Evolutionary conservation across 2,888 invertebrate genomes (phyloP), one percentile per base, ranked within the genome.

Genomic region (Bibio marci): DNA sequence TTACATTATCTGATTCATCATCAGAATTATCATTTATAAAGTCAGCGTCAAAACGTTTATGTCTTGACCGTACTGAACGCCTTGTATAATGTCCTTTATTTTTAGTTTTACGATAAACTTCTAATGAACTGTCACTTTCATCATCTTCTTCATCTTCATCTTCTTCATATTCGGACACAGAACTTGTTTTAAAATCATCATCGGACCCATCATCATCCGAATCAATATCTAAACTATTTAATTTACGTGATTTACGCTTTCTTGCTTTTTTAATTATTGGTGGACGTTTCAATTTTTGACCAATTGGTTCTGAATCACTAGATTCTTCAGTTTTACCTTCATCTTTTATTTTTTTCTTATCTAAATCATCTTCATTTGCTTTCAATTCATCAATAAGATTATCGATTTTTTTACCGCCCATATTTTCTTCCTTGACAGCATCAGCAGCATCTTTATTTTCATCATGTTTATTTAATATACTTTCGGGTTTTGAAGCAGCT

Each of bases 161-260:
- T 2, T 66, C 69, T 13, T 58, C 50, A 4, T 57, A 56, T 46
- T 56, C 54, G 42, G 60, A 80, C 71, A 79, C 78, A 0, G 80
- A 76, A 31, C 86, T 59, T 0, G 58, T 85, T 55, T 86, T 83
- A 54, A 91, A 92, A 59, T 92, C 92, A 57, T 91, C 91, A 52
- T 91, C 91, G 1, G 81, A 83, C 41, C 71, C 76, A 57, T 86
- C 81, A 46, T 86, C 82, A 53, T 82, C 80, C 30, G 81, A 82
- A 32, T 76, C 75, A n/a, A 79, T 75, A 49, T 87, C 83, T 38
- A 88, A 62, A 35, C 79, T 79, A 53, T 86, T 86, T 32, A 88
- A 59, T 49, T 82, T 80, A 22, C 83, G 82, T 31, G 88, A 59
- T 49, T 82, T 80, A 25, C 83, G 82, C 53, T 80, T 75, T 46